Evolutionary conservation across 2,797 vertebrate genomes (phyloP).

Genomic region (Sebastolobus altivelis): DNA sequence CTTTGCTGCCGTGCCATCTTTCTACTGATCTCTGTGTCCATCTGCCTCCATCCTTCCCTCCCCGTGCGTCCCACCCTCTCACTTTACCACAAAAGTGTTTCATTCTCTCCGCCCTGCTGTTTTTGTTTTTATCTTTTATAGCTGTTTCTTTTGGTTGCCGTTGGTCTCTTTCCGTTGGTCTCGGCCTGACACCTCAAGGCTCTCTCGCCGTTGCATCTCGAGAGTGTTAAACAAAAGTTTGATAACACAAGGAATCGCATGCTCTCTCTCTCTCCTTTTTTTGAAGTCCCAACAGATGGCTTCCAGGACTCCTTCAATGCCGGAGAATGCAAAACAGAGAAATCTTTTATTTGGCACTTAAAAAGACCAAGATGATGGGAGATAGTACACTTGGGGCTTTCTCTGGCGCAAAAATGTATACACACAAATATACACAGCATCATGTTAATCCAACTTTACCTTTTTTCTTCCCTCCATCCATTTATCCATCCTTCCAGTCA

Average conservation of each 20-base stretch:
- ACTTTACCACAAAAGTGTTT: conserved; percentile 60
- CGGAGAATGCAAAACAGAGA: conserved; percentile 31
- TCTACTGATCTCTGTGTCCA: conserved; percentile 25
- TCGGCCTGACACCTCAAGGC: conserved; percentile 58
- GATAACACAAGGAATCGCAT: conserved; percentile 45
- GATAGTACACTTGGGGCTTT: conserved; percentile 4
- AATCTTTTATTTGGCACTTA: conserved; percentile 18
- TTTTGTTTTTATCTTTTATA: conserved; percentile 57
- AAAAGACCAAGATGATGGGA: neutral
- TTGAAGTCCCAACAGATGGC: conserved; percentile 61
- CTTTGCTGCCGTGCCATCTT: conserved; percentile 9
- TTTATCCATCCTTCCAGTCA: neutral
- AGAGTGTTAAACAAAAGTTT: conserved; percentile 50
- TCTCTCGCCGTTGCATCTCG: conserved; percentile 37
- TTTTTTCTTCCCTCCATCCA: neutral
- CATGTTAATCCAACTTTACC: neutral
- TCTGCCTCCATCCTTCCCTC: conserved; percentile 32
- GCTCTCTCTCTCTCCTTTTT: neutral
- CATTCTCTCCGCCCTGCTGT: conserved; percentile 60
- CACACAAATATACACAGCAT: neutral
- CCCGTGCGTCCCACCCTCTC: conserved; percentile 39
- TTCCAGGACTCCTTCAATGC: conserved; percentile 52
- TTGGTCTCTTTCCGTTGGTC: conserved; percentile 42
- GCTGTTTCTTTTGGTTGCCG: conserved; percentile 17
- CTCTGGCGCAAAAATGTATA: neutral